Percentiles rank a stretch among this genome's conserved stretches.
Evolutionary conservation across 2,888 invertebrate species (phyloP).

Genomic region (Baronia brevicornis): DNA sequence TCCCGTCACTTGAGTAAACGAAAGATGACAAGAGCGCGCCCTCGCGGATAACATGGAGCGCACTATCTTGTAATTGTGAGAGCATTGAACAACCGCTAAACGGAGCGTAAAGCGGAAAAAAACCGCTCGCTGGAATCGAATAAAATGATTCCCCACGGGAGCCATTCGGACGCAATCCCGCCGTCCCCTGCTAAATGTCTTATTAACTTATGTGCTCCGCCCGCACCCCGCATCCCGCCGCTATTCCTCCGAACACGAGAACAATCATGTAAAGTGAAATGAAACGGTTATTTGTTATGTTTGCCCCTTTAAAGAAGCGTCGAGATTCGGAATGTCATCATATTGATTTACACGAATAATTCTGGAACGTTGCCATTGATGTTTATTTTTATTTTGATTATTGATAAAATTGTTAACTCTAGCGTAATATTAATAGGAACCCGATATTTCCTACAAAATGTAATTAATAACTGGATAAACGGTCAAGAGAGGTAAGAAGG

Average conservation of each 20-base stretch:
- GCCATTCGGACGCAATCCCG: constrained; percentile 80
- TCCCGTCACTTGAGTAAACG: constrained; percentile 44
- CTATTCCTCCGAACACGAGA: constrained; percentile 57
- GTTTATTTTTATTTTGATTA: constrained; percentile 17
- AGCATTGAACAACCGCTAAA: constrained; percentile 59
- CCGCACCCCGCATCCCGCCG: constrained; percentile 33
- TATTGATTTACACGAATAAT: constrained; percentile 55
- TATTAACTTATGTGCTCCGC: constrained; percentile 71
- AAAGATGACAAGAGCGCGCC: constrained; percentile 42
- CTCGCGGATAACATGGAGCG: constrained; percentile 28
- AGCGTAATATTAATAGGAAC: not conserved
- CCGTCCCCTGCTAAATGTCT: constrained; percentile 75
- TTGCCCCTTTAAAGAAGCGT: constrained; percentile 62
- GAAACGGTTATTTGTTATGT: constrained; percentile 75
- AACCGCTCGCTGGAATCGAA: constrained; percentile 78
- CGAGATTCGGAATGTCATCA: constrained; percentile 47
- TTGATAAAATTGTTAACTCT: constrained; percentile 5
- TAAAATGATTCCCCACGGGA: constrained; percentile 84
- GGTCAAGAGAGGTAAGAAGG: too few relatives aligned
- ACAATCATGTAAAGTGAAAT: constrained; percentile 76
- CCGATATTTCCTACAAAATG: too few relatives aligned
- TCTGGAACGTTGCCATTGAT: constrained; percentile 40
- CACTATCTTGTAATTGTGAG: constrained; percentile 52
- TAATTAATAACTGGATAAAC: too few relatives aligned
- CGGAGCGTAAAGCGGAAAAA: constrained; percentile 73